These are phyloP conservation scores for Drosophila erecta DNA, from an alignment of 1,140 invertebrate species.

Conservation along the genomic window DNA sequence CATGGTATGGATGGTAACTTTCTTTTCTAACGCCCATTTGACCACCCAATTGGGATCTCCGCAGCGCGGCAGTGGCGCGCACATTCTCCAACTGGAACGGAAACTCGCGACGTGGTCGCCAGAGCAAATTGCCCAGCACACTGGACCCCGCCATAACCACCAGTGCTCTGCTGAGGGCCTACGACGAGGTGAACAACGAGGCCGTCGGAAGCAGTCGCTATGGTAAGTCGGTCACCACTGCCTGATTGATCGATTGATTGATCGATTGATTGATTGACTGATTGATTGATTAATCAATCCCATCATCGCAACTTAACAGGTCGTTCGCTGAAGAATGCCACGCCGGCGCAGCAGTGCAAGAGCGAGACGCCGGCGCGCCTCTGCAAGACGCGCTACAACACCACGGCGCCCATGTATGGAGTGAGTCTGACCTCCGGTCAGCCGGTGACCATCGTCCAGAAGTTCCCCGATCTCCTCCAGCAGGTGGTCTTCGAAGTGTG, in stretches of 20 bases:
- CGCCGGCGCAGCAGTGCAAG: slow-evolving; percentile 84
- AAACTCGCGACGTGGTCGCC: slow-evolving; percentile 82
- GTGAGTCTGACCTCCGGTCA: slow-evolving; percentile 95
- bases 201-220: slow-evolving; percentile 77
- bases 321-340: slow-evolving; percentile 69
- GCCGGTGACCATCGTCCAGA: slow-evolving; percentile 96
- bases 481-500: slow-evolving; percentile 96
- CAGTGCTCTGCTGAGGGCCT: slow-evolving; percentile 88
- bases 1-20: slow-evolving; percentile 46
- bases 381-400: slow-evolving; percentile 95
- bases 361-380: slow-evolving; percentile 89
- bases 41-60: slow-evolving; percentile 67
- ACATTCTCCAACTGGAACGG: slow-evolving; percentile 86
- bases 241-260: slow-evolving; percentile 45
- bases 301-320: slow-evolving; percentile 49
- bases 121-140: slow-evolving; percentile 85
- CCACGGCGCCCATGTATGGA: slow-evolving; percentile 96
- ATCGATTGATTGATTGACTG: slow-evolving; percentile 12
- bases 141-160: slow-evolving; percentile 90
- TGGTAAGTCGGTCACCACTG: slow-evolving; percentile 74
- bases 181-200: slow-evolving; percentile 86
- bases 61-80: slow-evolving; percentile 88
- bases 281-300: slow-evolving; percentile 33
- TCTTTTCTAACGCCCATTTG: slow-evolving; percentile 69
- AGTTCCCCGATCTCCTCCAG: slow-evolving; percentile 96